phyloP scores from a whole-genome alignment of 2,113 vertebrate species.

The Sebastes fasciatus region DNA sequence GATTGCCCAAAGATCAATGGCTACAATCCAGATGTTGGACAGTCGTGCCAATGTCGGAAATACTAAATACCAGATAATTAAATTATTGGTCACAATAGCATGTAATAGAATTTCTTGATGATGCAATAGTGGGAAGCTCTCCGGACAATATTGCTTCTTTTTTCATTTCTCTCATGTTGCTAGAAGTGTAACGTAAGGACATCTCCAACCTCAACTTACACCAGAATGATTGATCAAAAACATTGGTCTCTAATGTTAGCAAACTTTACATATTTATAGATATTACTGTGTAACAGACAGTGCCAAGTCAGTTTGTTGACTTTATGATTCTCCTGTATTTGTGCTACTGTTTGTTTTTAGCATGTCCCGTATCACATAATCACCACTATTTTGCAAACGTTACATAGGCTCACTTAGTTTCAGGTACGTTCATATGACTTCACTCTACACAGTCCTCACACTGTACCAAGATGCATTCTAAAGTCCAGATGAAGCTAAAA shows the following conservation, averaged over 20 bases:
- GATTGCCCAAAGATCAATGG: conserved; percentile 64
- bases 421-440: no score
- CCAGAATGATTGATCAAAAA: background rate
- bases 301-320: background rate
- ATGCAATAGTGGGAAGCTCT: background rate
- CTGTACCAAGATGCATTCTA: no score
- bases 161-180: background rate
- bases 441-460: no score
- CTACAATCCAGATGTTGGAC: conserved; percentile 42
- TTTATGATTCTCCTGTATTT: background rate
- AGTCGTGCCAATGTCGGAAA: background rate
- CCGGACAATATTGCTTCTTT: background rate
- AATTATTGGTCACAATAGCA: conserved; percentile 8
- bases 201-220: background rate
- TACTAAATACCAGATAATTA: background rate
- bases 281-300: background rate
- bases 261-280: background rate
- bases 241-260: background rate
- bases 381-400: no score
- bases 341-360: background rate
- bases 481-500: no score
- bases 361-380: background rate
- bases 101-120: background rate
- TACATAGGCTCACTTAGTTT: no score
- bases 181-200: background rate